These are phyloP conservation scores for Rhadinocentrus ornatus DNA, from an alignment of 2,797 vertebrate species.

Conservation along the genomic window DNA sequence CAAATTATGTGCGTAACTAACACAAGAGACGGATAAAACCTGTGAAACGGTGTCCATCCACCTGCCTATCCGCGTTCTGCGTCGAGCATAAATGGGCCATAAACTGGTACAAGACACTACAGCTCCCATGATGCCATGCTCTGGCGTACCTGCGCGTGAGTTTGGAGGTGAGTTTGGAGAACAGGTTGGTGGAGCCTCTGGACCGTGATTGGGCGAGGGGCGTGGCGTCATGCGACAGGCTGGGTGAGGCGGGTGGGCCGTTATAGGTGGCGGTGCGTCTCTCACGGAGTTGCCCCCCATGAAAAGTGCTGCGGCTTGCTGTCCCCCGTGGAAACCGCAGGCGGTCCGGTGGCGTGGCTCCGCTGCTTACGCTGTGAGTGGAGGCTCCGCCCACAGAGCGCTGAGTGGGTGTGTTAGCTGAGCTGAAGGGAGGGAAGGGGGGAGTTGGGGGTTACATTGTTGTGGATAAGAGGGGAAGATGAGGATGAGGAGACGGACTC, in stretches of 20 bases:
- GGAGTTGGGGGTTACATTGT: not conserved
- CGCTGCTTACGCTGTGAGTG: conserved; percentile 91
- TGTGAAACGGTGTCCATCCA: too few species aligned
- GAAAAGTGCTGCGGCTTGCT: conserved; percentile 92
- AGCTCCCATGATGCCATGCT: conserved; percentile 15
- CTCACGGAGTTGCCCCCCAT: conserved; percentile 89
- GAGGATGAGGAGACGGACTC: not conserved
- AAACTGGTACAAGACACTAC: not conserved
- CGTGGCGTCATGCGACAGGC: conserved; percentile 89
- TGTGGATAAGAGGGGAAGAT: not conserved
- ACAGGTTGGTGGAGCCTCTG: conserved; percentile 91
- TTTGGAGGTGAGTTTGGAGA: conserved; percentile 93
- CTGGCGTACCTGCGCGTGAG: conserved; percentile 89
- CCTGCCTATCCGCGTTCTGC: too few species aligned
- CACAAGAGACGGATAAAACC: too few species aligned
- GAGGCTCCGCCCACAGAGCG: conserved; percentile 88
- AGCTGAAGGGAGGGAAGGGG: conserved; percentile 54
- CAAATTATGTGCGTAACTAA: too few species aligned
- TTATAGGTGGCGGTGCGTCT: conserved; percentile 93
- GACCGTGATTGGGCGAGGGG: conserved; percentile 88
- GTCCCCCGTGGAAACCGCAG: conserved; percentile 91
- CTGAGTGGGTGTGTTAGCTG: conserved; percentile 77
- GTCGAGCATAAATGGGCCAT: too few species aligned
- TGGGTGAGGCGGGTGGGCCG: conserved; percentile 91
- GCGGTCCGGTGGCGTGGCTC: conserved; percentile 87